phyloP scores from a whole-genome alignment of 1,140 invertebrate genomes.

The Acromyrmex heyeri region DNA sequence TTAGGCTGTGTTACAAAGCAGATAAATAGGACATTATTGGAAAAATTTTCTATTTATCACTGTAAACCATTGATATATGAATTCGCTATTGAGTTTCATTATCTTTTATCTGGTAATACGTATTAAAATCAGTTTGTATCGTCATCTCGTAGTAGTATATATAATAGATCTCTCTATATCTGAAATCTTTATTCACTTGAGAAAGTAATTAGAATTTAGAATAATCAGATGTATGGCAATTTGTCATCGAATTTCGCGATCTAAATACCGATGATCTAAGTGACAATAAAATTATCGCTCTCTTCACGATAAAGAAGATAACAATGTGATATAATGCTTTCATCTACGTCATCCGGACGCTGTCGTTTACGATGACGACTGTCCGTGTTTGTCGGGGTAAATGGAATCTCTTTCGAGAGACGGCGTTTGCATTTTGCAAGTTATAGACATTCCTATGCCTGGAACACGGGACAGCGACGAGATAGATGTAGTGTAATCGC shows the following conservation, averaged over 20 bases:
- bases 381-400: not conserved
- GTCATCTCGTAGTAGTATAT: no score
- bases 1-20: not conserved
- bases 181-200: not conserved
- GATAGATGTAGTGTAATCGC: slow-evolving; percentile 61
- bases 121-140: not conserved
- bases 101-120: not conserved
- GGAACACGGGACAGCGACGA: slow-evolving; percentile 1
- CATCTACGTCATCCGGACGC: not conserved
- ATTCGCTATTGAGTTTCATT: slow-evolving; percentile 39
- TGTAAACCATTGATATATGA: slow-evolving; percentile 11
- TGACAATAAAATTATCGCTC: not conserved
- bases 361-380: not conserved
- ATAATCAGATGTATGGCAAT: not conserved
- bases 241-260: slow-evolving; percentile 5
- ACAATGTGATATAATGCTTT: not conserved
- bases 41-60: slow-evolving; percentile 20
- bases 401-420: slow-evolving; percentile 5
- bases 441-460: slow-evolving; percentile 35
- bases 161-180: not conserved
- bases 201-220: not conserved
- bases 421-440: slow-evolving; percentile 25
- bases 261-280: not conserved
- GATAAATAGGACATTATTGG: slow-evolving; percentile 8
- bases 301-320: not conserved